Evolutionary conservation across 2,797 vertebrate genomes (phyloP).

Genomic region (Ficedula albicollis): DNA sequence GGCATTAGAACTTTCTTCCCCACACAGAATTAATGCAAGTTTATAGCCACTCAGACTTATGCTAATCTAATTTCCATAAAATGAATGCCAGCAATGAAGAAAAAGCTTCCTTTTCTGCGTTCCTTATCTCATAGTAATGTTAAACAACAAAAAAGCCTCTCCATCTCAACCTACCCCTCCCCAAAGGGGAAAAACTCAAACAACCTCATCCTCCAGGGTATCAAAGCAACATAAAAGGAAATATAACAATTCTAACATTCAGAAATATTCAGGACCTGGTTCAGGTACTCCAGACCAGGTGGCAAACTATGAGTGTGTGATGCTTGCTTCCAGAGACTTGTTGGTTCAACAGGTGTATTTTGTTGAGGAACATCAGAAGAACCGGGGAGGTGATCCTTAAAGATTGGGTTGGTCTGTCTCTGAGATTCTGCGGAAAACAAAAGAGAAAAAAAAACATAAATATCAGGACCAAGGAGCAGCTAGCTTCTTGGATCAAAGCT

Average conservation of each 20-base stretch:
- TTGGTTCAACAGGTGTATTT: neutral
- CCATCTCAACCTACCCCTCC: too few relatives aligned
- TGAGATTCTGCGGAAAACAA: conserved; percentile 35
- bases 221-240: neutral
- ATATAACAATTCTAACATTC: neutral
- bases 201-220: neutral
- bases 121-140: neutral
- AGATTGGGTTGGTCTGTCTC: neutral
- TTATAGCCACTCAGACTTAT: neutral
- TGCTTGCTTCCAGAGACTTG: conserved; percentile 36
- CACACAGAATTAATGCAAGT: neutral
- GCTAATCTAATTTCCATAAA: neutral
- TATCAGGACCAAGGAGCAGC: neutral
- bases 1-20: neutral
- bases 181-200: neutral
- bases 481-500: neutral
- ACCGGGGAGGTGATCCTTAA: conserved; percentile 67
- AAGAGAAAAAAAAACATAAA: fast-evolving
- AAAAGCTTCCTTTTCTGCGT: neutral
- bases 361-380: conserved; percentile 41
- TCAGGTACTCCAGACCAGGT: conserved; percentile 90
- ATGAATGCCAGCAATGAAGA: neutral
- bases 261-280: conserved; percentile 78
- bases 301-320: conserved; percentile 76
- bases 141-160: neutral